These are phyloP conservation scores for Euura lappo DNA, from an alignment of 1,140 invertebrate species.

Conservation along the genomic window DNA sequence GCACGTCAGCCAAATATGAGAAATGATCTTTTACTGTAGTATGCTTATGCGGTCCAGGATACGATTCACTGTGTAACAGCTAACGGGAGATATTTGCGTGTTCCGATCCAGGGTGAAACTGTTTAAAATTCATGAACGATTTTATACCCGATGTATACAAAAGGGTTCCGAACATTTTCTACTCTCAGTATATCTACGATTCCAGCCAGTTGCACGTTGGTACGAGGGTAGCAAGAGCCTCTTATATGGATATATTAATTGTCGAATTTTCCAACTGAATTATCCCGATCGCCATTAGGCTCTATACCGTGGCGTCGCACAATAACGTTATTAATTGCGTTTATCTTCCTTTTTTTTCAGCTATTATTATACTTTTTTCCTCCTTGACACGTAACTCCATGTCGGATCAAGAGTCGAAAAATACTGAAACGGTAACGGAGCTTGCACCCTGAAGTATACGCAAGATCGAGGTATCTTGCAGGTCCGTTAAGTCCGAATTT, in stretches of 20 bases:
- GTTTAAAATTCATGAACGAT: conserved; percentile 63
- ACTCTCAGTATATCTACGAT: conserved; percentile 35
- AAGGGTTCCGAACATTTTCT: conserved; percentile 37
- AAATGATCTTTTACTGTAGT: conserved; percentile 60
- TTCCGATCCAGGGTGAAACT: conserved; percentile 49
- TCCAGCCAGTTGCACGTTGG: too few species aligned
- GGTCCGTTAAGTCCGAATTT: too few species aligned
- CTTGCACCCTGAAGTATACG: too few species aligned
- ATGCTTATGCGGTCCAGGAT: too few species aligned
- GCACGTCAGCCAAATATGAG: conserved; percentile 45
- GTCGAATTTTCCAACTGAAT: conserved; percentile 48
- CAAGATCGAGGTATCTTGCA: too few species aligned
- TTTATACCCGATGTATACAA: conserved; percentile 52
- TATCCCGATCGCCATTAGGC: background rate
- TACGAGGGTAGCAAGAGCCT: conserved; percentile 11
- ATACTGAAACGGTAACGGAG: too few species aligned
- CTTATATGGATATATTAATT: conserved; percentile 47
- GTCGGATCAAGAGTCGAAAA: too few species aligned
- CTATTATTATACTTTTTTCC: background rate
- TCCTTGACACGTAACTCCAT: too few species aligned
- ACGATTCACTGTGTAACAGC: background rate
- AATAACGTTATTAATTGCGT: background rate
- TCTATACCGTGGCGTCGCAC: background rate
- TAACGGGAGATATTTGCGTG: background rate
- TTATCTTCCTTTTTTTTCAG: background rate